Base-by-base conservation (phyloP, 1,140 invertebrate species). In the Limonius californicus region DNA sequence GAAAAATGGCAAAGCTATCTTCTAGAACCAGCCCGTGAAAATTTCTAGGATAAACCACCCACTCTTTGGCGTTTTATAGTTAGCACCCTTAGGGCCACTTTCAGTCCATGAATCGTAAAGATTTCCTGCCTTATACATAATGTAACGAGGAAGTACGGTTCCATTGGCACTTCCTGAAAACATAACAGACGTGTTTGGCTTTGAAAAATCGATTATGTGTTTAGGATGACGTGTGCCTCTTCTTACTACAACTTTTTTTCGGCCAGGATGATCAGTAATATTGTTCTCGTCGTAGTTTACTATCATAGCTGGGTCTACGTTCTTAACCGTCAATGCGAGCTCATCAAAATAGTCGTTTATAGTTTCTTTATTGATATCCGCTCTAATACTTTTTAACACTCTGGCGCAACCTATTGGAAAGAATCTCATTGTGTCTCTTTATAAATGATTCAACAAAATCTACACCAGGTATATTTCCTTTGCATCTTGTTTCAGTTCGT, bases 221-320 rank as follows among this genome's bases (percentile, higher is more conserved):
- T 54, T 16, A 9, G 50, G 50, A 54, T 54, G 20, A 20, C 20
- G 7, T 9, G 8, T 20, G 11, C 50, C 50, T 23, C 50, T 18
- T 54, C 50, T 18, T 32, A 69, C 50, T 53, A 76, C 54, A 42
- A 70, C 58, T 32, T 62, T 62, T 50, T 21, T 50, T n/a, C n/a
- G 61, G 14, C 57, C 57, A 39, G 53, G 53, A 32, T 64, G 56
- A 43, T 60, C 47, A 15, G 56, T 35, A 2, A 77, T 43, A 60
- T 76, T 75, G 8, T 70, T 76, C 50, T 76, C 71, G 57, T 76
- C 72, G 59, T 75, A 77, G 61, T 78, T 77, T 21, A 75, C 27
- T 9, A 76, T 73, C 57, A 73, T 71, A 21, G 50, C 30, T 11
- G 45, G 56, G 9, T 35, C 27, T 11, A 63, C 57, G 35, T 59